These are phyloP conservation scores for Pollicipes pollicipes DNA, from an alignment of 1,140 invertebrate species.

Conservation along the genomic window DNA sequence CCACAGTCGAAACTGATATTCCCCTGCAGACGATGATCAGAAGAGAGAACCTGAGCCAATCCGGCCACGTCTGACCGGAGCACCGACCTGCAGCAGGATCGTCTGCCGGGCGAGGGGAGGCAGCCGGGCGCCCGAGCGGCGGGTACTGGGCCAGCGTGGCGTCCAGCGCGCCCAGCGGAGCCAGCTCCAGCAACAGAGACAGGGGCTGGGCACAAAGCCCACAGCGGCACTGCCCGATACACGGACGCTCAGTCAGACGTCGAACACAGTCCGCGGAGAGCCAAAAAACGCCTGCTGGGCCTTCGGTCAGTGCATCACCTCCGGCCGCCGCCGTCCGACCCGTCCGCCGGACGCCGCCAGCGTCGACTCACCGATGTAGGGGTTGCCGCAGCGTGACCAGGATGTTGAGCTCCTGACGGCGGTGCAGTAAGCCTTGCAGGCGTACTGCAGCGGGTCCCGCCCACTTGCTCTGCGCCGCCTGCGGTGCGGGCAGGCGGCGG, in stretches of 20 bases:
- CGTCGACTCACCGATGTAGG: slow-evolving; percentile 53
- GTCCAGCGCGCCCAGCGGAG: slow-evolving; percentile 78
- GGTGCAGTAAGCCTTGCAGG: slow-evolving; percentile 85
- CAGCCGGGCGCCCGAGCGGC: slow-evolving; percentile 59
- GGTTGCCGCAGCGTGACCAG: slow-evolving; percentile 63
- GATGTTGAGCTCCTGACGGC: slow-evolving; percentile 87
- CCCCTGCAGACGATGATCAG: slow-evolving; percentile 9
- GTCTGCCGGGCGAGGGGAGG: slow-evolving; percentile 62
- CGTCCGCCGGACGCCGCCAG: no score
- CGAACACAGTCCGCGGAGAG: background rate
- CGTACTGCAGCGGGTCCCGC: slow-evolving; percentile 68
- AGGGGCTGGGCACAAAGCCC: slow-evolving; percentile 77
- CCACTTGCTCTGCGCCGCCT: slow-evolving; percentile 70
- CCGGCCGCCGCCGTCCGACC: no score
- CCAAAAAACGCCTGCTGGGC: no score
- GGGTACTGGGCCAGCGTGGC: slow-evolving; percentile 58
- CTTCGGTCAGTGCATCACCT: no score
- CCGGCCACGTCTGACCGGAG: no score
- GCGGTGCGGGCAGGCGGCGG: slow-evolving; percentile 14
- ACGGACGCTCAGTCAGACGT: background rate
- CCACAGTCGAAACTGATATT: no score
- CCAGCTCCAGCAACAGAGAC: slow-evolving; percentile 75
- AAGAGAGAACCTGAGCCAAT: no score
- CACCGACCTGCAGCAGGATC: slow-evolving; percentile 55
- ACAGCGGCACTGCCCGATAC: slow-evolving; percentile 45